These are phyloP conservation scores for Margaritifera margaritifera DNA, from an alignment of 2,888 invertebrate genomes.

Conservation along the genomic window DNA sequence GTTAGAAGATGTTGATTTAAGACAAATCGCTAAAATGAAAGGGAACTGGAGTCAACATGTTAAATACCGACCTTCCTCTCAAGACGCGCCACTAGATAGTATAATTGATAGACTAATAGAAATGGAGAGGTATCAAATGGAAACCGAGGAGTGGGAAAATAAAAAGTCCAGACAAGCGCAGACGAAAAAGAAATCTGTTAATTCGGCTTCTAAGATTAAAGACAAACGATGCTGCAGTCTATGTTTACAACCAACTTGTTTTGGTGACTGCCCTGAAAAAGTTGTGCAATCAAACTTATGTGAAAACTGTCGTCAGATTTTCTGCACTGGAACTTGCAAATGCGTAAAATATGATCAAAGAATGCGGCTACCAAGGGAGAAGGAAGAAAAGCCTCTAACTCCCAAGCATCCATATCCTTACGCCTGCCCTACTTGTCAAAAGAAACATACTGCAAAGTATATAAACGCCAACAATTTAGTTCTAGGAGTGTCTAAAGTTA, in stretches of 20 bases:
- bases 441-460: conserved; percentile 51
- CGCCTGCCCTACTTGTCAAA: conserved; percentile 54
- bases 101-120: conserved; percentile 57
- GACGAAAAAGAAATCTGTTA: conserved; percentile 33
- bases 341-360: conserved; percentile 57
- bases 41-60: conserved; percentile 54
- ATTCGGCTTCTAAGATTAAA: conserved; percentile 39
- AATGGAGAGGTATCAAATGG: conserved; percentile 54
- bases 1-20: conserved; percentile 48
- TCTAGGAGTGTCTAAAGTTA: conserved; percentile 53
- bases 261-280: conserved; percentile 65
- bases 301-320: conserved; percentile 47
- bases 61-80: conserved; percentile 29
- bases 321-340: conserved; percentile 54
- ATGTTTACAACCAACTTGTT: conserved; percentile 63
- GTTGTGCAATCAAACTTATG: conserved; percentile 40
- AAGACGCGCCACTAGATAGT: conserved; percentile 33
- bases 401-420: conserved; percentile 39
- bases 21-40: conserved; percentile 46
- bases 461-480: conserved; percentile 60
- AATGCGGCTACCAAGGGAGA: conserved; percentile 47
- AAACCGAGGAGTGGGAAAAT: conserved; percentile 61
- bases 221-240: conserved; percentile 56
- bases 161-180: conserved; percentile 37
- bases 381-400: conserved; percentile 37